Conservation (phyloP, 1,140 invertebrate species). For the Diprion similis region DNA sequence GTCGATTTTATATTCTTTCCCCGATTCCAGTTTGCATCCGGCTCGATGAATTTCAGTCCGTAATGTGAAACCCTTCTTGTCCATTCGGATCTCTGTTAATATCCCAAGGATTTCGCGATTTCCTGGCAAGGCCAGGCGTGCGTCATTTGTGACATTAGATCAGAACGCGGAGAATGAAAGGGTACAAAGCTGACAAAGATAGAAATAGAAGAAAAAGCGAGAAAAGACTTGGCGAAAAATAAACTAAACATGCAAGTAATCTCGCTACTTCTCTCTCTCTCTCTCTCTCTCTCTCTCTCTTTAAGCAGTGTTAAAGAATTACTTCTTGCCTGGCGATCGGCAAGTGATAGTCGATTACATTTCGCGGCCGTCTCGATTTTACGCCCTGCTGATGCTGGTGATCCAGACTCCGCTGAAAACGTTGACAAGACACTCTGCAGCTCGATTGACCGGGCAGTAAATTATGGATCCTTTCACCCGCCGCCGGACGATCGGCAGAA, state of each 20-base stretch:
- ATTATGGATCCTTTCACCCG: not conserved
- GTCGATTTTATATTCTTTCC: not conserved
- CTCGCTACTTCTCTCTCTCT: too few species aligned
- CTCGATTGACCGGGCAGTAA: not conserved
- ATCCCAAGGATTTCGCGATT: constrained; percentile 1
- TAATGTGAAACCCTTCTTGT: not conserved
- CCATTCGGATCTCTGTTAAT: not conserved
- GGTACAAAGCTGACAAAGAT: not conserved
- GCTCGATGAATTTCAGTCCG: not conserved
- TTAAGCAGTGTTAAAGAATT: too few species aligned
- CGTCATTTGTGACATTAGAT: constrained; percentile 1
- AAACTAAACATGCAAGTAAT: too few species aligned
- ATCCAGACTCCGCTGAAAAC: not conserved
- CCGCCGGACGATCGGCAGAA: not conserved
- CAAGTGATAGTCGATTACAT: too few species aligned
- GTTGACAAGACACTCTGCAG: not conserved
- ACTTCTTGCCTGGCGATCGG: too few species aligned
- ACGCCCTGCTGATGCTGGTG: not conserved
- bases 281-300: too few species aligned
- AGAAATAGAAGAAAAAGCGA: too few species aligned
- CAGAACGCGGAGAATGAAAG: not conserved
- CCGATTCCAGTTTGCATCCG: not conserved
- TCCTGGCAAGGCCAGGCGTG: not conserved
- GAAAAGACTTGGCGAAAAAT: too few species aligned
- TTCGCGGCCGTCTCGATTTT: too few species aligned